phyloP scores from a whole-genome alignment of 2,113 vertebrate genomes.

The Gymnarchus niloticus region DNA sequence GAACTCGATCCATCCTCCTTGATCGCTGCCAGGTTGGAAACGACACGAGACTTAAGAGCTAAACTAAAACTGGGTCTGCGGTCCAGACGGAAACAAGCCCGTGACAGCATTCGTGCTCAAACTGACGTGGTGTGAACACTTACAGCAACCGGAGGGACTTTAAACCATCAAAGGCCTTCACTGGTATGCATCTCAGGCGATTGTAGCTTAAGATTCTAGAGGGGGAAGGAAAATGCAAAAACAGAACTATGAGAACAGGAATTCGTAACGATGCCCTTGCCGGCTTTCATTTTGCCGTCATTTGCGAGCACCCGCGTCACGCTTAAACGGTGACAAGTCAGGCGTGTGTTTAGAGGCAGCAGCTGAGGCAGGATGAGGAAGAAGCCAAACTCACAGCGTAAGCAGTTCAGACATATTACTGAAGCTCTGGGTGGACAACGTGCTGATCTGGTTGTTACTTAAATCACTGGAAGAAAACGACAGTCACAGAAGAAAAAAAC shows the following conservation, averaged over 20 bases:
- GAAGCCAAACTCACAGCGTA: conserved; percentile 84
- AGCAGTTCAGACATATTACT: conserved; percentile 99
- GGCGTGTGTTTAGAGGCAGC: neutral
- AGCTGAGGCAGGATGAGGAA: conserved; percentile 2
- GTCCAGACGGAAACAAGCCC: neutral
- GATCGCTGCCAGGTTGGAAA: neutral
- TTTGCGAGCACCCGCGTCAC: neutral
- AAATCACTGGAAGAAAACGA: conserved; percentile 86
- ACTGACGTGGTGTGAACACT: conserved; percentile 50
- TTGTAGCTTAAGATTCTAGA: conserved; percentile 67
- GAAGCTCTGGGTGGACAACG: conserved; percentile 97
- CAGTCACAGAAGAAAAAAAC: conserved; percentile 41
- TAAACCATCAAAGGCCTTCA: conserved; percentile 81
- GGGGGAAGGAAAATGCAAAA: neutral
- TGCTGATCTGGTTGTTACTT: conserved; percentile 99
- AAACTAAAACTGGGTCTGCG: neutral
- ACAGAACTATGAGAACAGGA: neutral
- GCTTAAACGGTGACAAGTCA: neutral
- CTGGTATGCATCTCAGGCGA: conserved; percentile 82
- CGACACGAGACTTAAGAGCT: neutral
- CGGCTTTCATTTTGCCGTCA: neutral
- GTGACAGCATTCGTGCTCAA: neutral
- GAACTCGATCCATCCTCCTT: neutral
- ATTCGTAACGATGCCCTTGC: neutral
- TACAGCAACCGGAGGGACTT: conserved; percentile 86